phyloP scores from a whole-genome alignment of 2,113 vertebrate species.

The Eulacestoma nigropectus region DNA sequence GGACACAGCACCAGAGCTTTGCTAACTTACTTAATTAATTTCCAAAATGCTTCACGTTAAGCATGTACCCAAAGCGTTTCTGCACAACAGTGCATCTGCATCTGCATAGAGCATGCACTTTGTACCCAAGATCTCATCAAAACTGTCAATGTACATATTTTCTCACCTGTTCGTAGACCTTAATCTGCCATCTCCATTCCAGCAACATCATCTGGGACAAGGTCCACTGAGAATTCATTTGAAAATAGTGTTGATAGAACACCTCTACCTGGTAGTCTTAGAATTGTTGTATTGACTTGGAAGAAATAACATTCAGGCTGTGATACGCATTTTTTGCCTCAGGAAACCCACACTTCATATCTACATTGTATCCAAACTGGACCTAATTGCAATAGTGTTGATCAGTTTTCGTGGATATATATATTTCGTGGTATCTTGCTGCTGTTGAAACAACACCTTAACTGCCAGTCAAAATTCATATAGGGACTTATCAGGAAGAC shows the following conservation, averaged over 20 bases:
- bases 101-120: neutral
- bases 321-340: neutral
- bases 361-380: neutral
- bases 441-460: neutral
- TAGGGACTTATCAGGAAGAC: neutral
- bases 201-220: neutral
- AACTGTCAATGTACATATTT: neutral
- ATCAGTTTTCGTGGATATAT: neutral
- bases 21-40: neutral
- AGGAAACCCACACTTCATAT: neutral
- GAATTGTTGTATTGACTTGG: neutral
- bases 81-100: neutral
- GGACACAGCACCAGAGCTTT: neutral
- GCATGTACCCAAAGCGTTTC: neutral
- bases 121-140: neutral
- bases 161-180: neutral
- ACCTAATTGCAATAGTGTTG: fast-evolving
- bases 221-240: fast-evolving
- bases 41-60: neutral
- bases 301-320: neutral
- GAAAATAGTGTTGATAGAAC: neutral
- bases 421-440: no score
- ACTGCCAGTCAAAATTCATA: neutral
- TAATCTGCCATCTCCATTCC: neutral
- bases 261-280: neutral